Conservation (phyloP, 2,797 vertebrate species). For the Aselliscus stoliczkanus region DNA sequence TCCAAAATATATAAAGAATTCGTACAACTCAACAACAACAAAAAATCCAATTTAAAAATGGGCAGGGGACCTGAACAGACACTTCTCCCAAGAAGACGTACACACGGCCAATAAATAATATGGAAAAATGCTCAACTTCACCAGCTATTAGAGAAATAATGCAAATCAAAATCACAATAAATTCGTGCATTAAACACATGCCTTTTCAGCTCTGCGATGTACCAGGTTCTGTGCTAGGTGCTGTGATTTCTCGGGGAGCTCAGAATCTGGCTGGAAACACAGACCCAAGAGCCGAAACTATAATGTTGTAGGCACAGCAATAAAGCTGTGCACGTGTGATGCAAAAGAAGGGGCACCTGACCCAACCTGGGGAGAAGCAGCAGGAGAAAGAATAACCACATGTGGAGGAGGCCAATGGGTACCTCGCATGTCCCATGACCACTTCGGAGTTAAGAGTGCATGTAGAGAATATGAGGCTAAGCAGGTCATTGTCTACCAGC, state of each 20-base stretch:
- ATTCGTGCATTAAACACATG: not conserved
- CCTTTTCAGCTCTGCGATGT: not conserved
- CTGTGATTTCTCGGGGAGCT: not conserved
- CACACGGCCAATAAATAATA: no score
- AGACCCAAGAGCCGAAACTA: not conserved
- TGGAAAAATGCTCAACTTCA: no score
- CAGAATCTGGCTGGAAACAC: not conserved
- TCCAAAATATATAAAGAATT: no score
- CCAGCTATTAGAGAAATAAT: no score
- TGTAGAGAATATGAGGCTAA: not conserved
- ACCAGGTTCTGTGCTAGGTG: not conserved
- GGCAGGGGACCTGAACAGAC: no score
- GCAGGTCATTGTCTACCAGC: rapidly evolving
- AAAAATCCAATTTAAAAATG: no score
- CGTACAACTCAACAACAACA: no score
- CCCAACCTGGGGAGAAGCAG: not conserved
- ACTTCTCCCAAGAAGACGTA: no score
- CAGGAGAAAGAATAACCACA: not conserved
- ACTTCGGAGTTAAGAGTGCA: no score
- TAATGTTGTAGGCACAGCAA: not conserved
- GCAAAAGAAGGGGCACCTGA: not conserved
- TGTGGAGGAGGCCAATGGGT: not conserved
- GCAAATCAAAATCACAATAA: no score
- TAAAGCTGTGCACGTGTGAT: not conserved
- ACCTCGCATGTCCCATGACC: rapidly evolving